phyloP scores from a whole-genome alignment of 2,888 invertebrate species.

The Mimachlamys varia region DNA sequence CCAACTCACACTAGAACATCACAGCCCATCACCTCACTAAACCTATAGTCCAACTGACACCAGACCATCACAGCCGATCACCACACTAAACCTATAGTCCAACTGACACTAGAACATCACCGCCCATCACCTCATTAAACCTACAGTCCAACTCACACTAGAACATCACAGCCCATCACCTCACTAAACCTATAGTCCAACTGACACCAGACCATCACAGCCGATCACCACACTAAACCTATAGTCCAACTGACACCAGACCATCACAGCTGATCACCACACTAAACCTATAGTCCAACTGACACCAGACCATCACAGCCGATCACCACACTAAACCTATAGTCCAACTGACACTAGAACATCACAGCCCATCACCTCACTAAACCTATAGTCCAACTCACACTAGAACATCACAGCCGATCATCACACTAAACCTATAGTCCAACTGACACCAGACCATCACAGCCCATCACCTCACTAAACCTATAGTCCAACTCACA shows the following conservation, averaged over 20 bases:
- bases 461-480: background rate
- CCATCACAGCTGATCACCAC: background rate
- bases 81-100: too few species aligned
- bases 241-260: too few species aligned
- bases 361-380: background rate
- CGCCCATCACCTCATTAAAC: too few species aligned
- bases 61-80: background rate
- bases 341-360: too few species aligned
- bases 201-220: background rate
- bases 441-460: too few species aligned
- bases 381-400: too few species aligned
- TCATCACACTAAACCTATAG: background rate
- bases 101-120: too few species aligned
- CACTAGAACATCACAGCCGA: background rate
- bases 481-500: too few species aligned
- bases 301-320: background rate
- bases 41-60: too few species aligned
- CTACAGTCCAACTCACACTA: too few species aligned
- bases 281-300: too few species aligned
- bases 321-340: background rate
- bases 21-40: background rate
- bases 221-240: background rate
- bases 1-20: background rate
- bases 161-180: background rate
- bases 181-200: too few species aligned